phyloP scores from a whole-genome alignment of 2,113 vertebrate species.

The Euleptes europaea region DNA sequence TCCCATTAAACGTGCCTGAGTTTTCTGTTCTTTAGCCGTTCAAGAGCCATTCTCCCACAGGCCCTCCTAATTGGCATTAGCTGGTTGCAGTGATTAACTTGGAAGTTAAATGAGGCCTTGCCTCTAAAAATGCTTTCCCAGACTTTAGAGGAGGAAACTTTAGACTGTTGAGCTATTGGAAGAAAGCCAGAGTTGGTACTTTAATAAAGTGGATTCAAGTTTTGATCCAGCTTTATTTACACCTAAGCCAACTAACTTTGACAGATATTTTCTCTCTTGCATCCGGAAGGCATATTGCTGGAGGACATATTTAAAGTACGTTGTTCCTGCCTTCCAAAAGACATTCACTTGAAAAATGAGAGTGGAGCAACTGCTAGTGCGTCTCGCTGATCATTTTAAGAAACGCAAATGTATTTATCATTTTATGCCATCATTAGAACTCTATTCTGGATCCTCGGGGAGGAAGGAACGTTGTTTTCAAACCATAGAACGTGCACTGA shows the following conservation, averaged over 20 bases:
- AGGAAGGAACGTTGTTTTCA: not conserved
- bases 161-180: conserved; percentile 66
- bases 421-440: not conserved
- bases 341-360: conserved; percentile 4
- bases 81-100: conserved; percentile 74
- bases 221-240: conserved; percentile 78
- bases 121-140: conserved; percentile 73
- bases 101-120: conserved; percentile 79
- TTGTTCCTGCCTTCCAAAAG: conserved; percentile 8
- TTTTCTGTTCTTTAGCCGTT: conserved; percentile 57
- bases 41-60: conserved; percentile 49
- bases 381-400: conserved; percentile 35
- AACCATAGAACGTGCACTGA: not conserved
- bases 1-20: not conserved
- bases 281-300: not conserved
- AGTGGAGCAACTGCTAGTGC: not conserved
- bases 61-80: conserved; percentile 53
- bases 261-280: conserved; percentile 45
- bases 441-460: not conserved
- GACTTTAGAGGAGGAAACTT: conserved; percentile 72
- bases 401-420: not conserved
- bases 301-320: not conserved
- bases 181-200: conserved; percentile 68
- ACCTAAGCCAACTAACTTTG: conserved; percentile 22
- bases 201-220: conserved; percentile 75